Conservation (phyloP, 2,797 vertebrate species). For the Cynodonichthys magdalenae region DNA sequence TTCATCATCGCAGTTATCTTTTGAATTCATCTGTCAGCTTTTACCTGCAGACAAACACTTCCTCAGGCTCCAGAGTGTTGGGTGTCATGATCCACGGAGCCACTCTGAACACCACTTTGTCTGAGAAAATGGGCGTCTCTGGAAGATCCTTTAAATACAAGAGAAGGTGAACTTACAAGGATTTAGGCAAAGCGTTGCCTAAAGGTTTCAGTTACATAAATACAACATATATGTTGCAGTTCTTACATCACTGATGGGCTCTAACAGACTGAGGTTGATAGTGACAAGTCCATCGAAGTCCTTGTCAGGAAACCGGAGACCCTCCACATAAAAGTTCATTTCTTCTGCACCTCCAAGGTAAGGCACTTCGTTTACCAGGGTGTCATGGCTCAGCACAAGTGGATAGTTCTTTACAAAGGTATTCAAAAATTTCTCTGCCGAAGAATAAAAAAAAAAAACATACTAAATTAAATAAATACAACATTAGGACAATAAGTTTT, state of each 20-base stretch:
- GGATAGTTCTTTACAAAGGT: constrained; percentile 62
- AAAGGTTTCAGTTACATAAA: too few species aligned
- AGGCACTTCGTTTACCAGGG: constrained; percentile 78
- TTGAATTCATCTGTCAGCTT: constrained; percentile 24
- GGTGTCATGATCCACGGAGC: constrained; percentile 97
- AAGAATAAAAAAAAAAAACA: background rate
- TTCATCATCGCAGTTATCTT: background rate
- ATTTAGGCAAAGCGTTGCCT: too few species aligned
- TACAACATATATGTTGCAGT: background rate
- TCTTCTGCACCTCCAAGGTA: constrained; percentile 67
- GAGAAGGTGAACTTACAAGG: too few species aligned
- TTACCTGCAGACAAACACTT: constrained; percentile 89
- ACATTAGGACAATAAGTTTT: background rate
- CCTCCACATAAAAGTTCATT: constrained; percentile 86
- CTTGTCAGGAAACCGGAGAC: constrained; percentile 85
- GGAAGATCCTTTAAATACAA: constrained; percentile 75
- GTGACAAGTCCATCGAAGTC: constrained; percentile 85
- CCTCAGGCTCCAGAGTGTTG: constrained; percentile 86
- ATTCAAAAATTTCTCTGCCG: background rate
- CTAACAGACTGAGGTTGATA: constrained; percentile 84
- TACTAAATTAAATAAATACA: background rate
- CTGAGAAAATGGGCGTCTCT: constrained; percentile 87
- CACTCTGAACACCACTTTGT: constrained; percentile 85
- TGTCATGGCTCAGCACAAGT: constrained; percentile 76
- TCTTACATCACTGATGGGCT: constrained; percentile 77